These are phyloP conservation scores for Myopa testacea DNA, from an alignment of 2,888 invertebrate species.

Conservation along the genomic window DNA sequence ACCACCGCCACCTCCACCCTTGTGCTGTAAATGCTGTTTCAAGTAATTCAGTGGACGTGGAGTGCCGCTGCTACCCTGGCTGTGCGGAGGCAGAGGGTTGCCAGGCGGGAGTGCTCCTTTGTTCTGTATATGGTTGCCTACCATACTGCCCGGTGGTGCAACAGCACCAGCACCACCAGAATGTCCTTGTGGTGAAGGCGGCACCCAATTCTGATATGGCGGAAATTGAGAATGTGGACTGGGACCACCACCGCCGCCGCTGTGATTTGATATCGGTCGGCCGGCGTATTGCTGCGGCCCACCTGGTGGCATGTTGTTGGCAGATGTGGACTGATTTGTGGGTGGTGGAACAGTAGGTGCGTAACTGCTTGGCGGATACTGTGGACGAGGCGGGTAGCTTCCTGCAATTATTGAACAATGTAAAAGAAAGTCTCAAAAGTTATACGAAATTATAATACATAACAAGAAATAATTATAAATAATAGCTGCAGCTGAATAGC, in stretches of 20 bases:
- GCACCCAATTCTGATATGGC: slow-evolving; percentile 67
- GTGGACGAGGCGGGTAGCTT: slow-evolving; percentile 69
- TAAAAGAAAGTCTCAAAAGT: background rate
- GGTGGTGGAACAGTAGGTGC: slow-evolving; percentile 71
- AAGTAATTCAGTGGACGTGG: slow-evolving; percentile 75
- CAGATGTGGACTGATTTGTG: slow-evolving; percentile 66
- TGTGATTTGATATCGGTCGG: slow-evolving; percentile 72
- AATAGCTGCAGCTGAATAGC: background rate
- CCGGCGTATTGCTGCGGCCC: slow-evolving; percentile 71
- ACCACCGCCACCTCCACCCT: slow-evolving; percentile 72
- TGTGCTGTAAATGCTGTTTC: slow-evolving; percentile 79
- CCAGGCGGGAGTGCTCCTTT: slow-evolving; percentile 68
- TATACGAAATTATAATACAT: background rate
- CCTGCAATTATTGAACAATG: slow-evolving; percentile 50
- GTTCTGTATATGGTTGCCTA: slow-evolving; percentile 68
- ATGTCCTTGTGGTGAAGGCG: slow-evolving; percentile 62
- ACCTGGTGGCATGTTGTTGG: slow-evolving; percentile 65
- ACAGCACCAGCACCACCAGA: slow-evolving; percentile 54
- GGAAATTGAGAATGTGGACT: slow-evolving; percentile 68
- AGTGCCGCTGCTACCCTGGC: slow-evolving; percentile 66
- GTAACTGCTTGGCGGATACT: slow-evolving; percentile 71
- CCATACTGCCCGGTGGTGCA: slow-evolving; percentile 53
- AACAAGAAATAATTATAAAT: background rate
- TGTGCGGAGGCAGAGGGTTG: slow-evolving; percentile 59
- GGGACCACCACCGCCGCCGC: slow-evolving; percentile 63